Percentiles rank a stretch among this genome's conserved stretches.
phyloP scores from a whole-genome alignment of 2,888 invertebrate species.

The Hirtodrosophila confusa region DNA sequence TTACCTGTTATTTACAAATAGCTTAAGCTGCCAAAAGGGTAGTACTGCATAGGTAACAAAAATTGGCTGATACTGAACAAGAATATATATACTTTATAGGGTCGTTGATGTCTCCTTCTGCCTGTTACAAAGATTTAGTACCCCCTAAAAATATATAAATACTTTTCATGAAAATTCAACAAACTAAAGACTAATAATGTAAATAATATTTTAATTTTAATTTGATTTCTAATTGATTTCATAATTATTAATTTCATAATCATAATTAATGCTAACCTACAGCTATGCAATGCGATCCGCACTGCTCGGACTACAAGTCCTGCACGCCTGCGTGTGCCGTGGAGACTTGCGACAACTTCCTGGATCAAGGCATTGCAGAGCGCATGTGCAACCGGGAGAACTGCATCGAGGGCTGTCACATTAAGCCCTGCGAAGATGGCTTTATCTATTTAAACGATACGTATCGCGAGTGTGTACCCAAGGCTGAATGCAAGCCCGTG shows the following conservation, averaged over 20 bases:
- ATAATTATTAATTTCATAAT: too few species aligned
- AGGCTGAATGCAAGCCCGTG: conserved; percentile 88
- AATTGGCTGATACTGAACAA: too few species aligned
- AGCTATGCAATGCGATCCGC: conserved; percentile 95
- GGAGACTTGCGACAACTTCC: conserved; percentile 92
- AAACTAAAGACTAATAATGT: too few species aligned
- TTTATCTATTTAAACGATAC: conserved; percentile 90
- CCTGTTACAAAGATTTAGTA: too few species aligned
- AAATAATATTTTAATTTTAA: too few species aligned
- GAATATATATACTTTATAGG: too few species aligned
- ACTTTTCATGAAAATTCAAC: too few species aligned
- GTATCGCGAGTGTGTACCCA: conserved; percentile 90
- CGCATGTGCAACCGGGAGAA: conserved; percentile 89
- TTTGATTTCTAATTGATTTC: neutral
- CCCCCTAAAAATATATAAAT: too few species aligned
- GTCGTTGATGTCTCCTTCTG: too few species aligned
- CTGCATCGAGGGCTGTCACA: conserved; percentile 93
- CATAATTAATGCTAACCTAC: conserved; percentile 11
- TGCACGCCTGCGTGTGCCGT: conserved; percentile 93
- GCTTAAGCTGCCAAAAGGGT: too few species aligned
- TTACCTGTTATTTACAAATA: too few species aligned
- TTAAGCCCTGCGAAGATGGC: conserved; percentile 90
- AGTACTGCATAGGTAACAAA: too few species aligned
- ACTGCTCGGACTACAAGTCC: conserved; percentile 91
- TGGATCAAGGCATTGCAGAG: conserved; percentile 87